Evolutionary conservation across 2,888 invertebrate species (phyloP), one percentile per base, ranked within the genome.

Genomic region (Caenorhabditis japonica): DNA sequence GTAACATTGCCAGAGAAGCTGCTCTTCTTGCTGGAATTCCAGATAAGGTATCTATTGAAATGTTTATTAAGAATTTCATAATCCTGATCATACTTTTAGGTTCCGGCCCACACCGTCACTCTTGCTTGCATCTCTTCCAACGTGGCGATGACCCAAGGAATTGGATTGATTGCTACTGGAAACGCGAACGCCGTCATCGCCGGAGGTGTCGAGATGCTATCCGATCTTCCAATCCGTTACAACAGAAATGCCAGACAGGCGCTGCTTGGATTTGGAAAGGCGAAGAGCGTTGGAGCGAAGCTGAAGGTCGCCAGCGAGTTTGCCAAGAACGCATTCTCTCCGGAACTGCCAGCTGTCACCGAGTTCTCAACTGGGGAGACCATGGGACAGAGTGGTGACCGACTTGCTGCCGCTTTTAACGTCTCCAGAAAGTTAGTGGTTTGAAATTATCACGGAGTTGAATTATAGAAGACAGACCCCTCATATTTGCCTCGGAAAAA

Each of bases 171-270:
- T 38, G 70, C n/a, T n/a, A n/a, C n/a, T n/a, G n/a, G n/a, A n/a
- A n/a, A n/a, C n/a, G n/a, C n/a, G n/a, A n/a, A n/a, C 83, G 90
- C 93, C 1, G 93, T 96, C 64, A 92, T 99, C 41, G 96, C 95
- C 41, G 99, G 97, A 25, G 99, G 99, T 30, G 97, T 97, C 13
- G 99, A 99, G 90, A 94, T 94, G 88, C 95, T 99, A 94, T 96
- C 96, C 0, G 99, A 99, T 89, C 94, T 97, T 55, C 99, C 99
- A 0, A 99, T 99, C 88, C 92, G 97, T 4, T 94, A 95, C 89
- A 96, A 93, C 84, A 91, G 95, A 75, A 88, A 83, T 76, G 84
- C 82, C 7, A 78, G 86, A 43, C 81, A 82, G 36, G 84, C 86
- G 12, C 92, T 97, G 92, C 89, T 97, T 72, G 91, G 91, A 66